Conservation (phyloP, 2,797 vertebrate genomes). For the Channa striata region DNA sequence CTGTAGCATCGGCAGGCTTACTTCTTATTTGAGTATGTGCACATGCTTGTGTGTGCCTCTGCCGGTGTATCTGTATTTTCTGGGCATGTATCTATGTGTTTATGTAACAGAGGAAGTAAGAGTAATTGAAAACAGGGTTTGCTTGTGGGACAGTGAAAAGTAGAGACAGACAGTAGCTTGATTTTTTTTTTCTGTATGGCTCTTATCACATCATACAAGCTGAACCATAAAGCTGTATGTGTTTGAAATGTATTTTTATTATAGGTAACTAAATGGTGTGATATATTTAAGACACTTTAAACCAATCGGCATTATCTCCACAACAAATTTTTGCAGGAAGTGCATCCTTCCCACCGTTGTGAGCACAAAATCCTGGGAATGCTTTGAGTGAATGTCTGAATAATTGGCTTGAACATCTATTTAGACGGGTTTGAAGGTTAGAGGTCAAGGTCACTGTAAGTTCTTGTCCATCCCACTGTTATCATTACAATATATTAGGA, state of each 20-base stretch:
- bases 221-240: neutral
- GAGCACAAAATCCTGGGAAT: too few relatives aligned
- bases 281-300: neutral
- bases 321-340: too few relatives aligned
- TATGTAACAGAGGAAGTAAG: conserved; percentile 56
- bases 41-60: neutral
- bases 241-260: neutral
- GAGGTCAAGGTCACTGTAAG: too few relatives aligned
- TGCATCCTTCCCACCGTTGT: too few relatives aligned
- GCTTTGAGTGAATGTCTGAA: too few relatives aligned
- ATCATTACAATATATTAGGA: too few relatives aligned
- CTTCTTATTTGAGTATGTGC: conserved; percentile 18
- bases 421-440: too few relatives aligned
- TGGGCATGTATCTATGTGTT: conserved; percentile 31
- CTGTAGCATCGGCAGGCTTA: conserved; percentile 36
- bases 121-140: conserved; percentile 61
- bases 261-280: neutral
- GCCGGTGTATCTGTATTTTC: neutral
- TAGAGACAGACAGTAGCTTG: conserved; percentile 32
- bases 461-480: too few relatives aligned
- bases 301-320: too few relatives aligned
- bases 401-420: too few relatives aligned
- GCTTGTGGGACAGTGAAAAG: conserved; percentile 40
- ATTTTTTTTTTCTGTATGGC: conserved; percentile 12
- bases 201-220: neutral